Base-by-base conservation (phyloP, 2,797 vertebrate species). In the Tarsius wallacei region DNA sequence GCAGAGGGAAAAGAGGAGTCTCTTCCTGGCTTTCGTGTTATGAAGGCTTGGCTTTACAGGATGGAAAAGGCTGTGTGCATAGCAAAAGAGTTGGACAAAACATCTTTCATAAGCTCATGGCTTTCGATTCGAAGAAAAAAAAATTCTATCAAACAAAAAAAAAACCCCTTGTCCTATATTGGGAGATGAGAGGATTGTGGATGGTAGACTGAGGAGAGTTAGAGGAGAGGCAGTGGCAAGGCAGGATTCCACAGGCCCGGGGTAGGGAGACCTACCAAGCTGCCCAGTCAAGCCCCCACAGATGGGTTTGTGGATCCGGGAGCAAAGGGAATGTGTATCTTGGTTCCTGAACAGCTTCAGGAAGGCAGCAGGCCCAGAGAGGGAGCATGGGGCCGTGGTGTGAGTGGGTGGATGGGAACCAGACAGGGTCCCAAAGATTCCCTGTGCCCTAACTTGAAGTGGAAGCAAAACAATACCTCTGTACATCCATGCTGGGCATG, bases 51-150 rank as follows among this genome's bases (percentile, higher is more conserved):
- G 31, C 49, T 91, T 90, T 47, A 64, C 19, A 91, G 31, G 16
- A 51, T n/a, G 59, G 53, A 82, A 73, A 87, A 97, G 55, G 70
- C 7, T n/a, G 17, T 84, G 66, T 21, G 33, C 31, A 16, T 33
- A 90, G 47, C 57, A 87, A 93, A 47, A 96, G 73, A 93, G 68
- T 73, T 78, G 49, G 16, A 66, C 76, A 93, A 86, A 95, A 73
- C 55, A 63, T 63, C 61, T 93, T 93, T 70, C 82, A 0, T 70
- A 89, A 82, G 57, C 71, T 19, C 16, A 53, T 78, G 26, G 11
- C 36, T 83, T 94, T 91, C 55, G 42, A 70, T 36, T 94, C 14
- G 28, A 61, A 70, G 74, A 47, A 66, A 66, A 96, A 83, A 82
- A 87, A 31, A 87, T 87, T 1, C n/a, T 80, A 73, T 14, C 22